Base-by-base conservation (phyloP, 2,888 invertebrate genomes). In the Marronus borbonicus region DNA sequence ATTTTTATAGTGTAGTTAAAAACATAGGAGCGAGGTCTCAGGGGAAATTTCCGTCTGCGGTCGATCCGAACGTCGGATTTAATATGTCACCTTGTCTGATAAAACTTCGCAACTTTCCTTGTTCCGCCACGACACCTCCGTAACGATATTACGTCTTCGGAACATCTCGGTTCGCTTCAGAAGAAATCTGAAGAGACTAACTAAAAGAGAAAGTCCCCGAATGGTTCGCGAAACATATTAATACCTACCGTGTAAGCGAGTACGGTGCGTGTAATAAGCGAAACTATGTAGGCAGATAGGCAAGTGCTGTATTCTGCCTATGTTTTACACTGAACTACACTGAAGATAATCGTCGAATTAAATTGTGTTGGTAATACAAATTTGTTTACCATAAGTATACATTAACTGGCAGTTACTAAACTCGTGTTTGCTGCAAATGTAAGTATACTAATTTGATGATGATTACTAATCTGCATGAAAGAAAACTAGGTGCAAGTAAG, bases 21-120 rank as follows among this genome's bases (percentile, higher is more conserved):
- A 80, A 80, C 78, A 78, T 62, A 65, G 80, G 69, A 81, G 78
- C 78, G 78, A 17, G 65, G 74, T 82, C 84, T 81, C 83, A 20
- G 62, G 84, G 84, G 84, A 83, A 84, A 84, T 83, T 82, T 81
- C 81, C 81, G 81, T 82, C 82, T 84, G 84, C 78, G 84, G 83
- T 83, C 82, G 82, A 82, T 83, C 82, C 83, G 80, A 80, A 81
- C 79, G 82, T 83, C 83, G 84, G 84, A 84, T 84, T 84, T 84
- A 83, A 84, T 84, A 84, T 78, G 84, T 84, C 84, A 84, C 83
- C 83, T 83, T 82, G 82, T 81, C 81, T 82, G 83, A 83, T 82
- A 79, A 72, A 79, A 79, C 68, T 79, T 79, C 69, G 78, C 78
- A 79, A 79, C 79, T 79, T 76, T 64, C 77, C 77, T 76, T 77